Evolutionary conservation across 2,113 vertebrate species (phyloP).

Genomic region (Girardinichthys multiradiatus): DNA sequence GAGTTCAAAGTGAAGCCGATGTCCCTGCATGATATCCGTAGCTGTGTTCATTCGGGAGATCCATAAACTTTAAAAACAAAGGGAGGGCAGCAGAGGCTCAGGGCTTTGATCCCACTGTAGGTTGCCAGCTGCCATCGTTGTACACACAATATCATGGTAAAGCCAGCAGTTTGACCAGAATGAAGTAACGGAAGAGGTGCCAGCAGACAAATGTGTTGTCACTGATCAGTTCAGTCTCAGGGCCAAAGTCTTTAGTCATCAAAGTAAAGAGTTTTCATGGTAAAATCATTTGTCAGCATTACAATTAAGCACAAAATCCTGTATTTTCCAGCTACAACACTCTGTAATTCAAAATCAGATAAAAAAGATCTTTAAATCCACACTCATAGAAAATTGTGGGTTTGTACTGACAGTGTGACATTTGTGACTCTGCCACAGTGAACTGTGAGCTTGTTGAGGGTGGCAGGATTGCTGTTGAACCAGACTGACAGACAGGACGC

Average conservation of each 20-base stretch:
- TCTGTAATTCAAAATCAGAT: not conserved
- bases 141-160: slow-evolving; percentile 29
- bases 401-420: not conserved
- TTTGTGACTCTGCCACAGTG: slow-evolving; percentile 7
- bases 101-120: slow-evolving; percentile 58
- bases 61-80: slow-evolving; percentile 65
- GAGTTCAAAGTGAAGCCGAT: slow-evolving; percentile 65
- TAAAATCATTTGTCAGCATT: slow-evolving; percentile 5
- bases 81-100: slow-evolving; percentile 16
- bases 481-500: slow-evolving; percentile 22
- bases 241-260: slow-evolving; percentile 17
- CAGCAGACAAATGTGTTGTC: slow-evolving; percentile 45
- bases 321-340: not conserved
- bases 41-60: slow-evolving; percentile 50
- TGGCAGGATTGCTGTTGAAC: not conserved
- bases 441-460: slow-evolving; percentile 1
- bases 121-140: slow-evolving; percentile 41
- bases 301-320: not conserved
- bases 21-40: slow-evolving; percentile 46
- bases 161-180: slow-evolving; percentile 25
- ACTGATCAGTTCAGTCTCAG: slow-evolving; percentile 21
- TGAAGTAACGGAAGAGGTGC: slow-evolving; percentile 42
- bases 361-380: not conserved
- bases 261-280: slow-evolving; percentile 27
- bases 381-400: not conserved